Percentiles rank a stretch among this genome's conserved stretches.
Evolutionary conservation across 2,888 invertebrate species (phyloP).

Genomic region (Metacarcinus magister): DNA sequence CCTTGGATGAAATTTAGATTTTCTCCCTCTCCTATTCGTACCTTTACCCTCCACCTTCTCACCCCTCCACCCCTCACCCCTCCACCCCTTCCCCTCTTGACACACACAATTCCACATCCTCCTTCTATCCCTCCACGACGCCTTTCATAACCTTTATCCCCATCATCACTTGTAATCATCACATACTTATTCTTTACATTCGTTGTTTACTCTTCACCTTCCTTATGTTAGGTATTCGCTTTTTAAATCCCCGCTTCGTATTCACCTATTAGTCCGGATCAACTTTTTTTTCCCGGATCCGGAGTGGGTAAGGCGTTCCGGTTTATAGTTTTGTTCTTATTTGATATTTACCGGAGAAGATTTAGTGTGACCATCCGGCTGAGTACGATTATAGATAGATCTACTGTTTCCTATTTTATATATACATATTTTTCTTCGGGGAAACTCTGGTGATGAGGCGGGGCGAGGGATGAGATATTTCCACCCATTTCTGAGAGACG

Average conservation of each 20-base stretch:
- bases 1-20: neutral
- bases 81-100: neutral
- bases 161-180: neutral
- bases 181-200: neutral
- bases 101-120: neutral
- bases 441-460: constrained; percentile 33
- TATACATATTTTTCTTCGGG: neutral
- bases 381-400: neutral
- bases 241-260: too few species aligned
- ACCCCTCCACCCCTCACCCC: neutral
- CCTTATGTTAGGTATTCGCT: too few species aligned
- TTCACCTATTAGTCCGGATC: too few species aligned
- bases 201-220: neutral
- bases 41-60: neutral
- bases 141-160: neutral
- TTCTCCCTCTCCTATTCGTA: neutral
- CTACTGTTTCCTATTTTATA: neutral
- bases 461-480: constrained; percentile 21
- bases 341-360: neutral
- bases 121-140: neutral
- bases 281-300: too few species aligned
- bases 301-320: too few species aligned
- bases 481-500: constrained; percentile 28
- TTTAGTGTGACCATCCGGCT: neutral
- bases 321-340: too few species aligned